Percentiles rank a stretch among this genome's conserved stretches.
Evolutionary conservation across 2,113 vertebrate genomes (phyloP).

Genomic region (Hassar affinis): DNA sequence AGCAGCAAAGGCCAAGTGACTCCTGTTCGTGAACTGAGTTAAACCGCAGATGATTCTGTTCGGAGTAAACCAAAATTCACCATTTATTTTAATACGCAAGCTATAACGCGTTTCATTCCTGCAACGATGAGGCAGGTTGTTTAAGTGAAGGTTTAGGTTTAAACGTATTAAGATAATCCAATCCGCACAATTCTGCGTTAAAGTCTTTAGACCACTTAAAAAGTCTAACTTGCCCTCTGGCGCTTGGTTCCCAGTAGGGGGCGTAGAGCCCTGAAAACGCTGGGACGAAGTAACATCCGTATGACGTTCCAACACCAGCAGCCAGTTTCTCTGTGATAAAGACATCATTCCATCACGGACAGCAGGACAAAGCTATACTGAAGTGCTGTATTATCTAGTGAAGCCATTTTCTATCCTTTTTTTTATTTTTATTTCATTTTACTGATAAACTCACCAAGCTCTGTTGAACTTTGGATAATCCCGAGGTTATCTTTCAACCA

Average conservation of each 20-base stretch:
- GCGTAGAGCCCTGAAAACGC: slow-evolving; percentile 97
- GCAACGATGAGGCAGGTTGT: background rate
- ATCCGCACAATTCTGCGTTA: background rate
- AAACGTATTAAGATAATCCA: background rate
- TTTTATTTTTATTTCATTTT: background rate
- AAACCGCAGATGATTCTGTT: slow-evolving; percentile 96
- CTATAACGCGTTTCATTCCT: background rate
- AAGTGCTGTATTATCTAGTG: background rate
- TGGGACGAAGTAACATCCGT: slow-evolving; percentile 97
- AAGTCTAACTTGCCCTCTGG: slow-evolving; percentile 84
- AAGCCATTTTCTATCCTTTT: background rate
- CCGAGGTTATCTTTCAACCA: slow-evolving; percentile 97
- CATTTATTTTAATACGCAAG: background rate
- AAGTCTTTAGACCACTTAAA: background rate
- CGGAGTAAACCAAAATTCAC: background rate
- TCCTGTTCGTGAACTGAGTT: slow-evolving; percentile 98
- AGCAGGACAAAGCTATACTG: background rate
- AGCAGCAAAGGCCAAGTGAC: slow-evolving; percentile 94
- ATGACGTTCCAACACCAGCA: slow-evolving; percentile 85
- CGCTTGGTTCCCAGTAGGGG: slow-evolving; percentile 97
- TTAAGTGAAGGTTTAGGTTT: background rate
- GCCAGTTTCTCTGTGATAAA: slow-evolving; percentile 84
- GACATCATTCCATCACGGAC: background rate
- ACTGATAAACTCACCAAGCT: slow-evolving; percentile 78
- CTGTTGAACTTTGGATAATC: slow-evolving; percentile 80